Conservation (phyloP, 2,888 invertebrate species). For the Stenoptilia bipunctidactyla region DNA sequence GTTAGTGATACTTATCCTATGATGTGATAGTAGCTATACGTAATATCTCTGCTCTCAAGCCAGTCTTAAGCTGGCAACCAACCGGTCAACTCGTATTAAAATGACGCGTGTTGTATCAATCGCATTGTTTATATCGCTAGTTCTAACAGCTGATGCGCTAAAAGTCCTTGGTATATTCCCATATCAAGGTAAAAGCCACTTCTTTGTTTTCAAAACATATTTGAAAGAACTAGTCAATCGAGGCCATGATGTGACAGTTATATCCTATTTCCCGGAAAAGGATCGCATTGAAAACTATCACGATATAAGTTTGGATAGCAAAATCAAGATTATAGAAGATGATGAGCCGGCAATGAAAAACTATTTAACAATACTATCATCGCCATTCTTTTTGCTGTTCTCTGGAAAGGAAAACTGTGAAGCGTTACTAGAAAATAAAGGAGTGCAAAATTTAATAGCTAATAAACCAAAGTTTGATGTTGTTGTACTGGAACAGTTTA, state of each 20-base stretch:
- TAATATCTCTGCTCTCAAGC: too few relatives aligned
- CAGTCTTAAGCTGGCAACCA: too few relatives aligned
- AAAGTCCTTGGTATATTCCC: constrained; percentile 76
- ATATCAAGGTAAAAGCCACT: constrained; percentile 79
- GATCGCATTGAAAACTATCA: too few relatives aligned
- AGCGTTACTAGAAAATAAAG: constrained; percentile 32
- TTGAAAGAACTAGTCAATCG: constrained; percentile 69
- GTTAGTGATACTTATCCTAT: too few relatives aligned
- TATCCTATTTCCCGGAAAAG: constrained; percentile 73
- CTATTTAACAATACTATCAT: constrained; percentile 24
- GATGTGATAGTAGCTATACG: too few relatives aligned
- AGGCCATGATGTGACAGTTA: constrained; percentile 77
- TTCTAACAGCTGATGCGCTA: constrained; percentile 16
- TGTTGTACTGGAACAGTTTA: constrained; percentile 78
- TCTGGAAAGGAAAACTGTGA: constrained; percentile 39
- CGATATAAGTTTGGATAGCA: constrained; percentile 65
- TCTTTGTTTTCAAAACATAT: constrained; percentile 73
- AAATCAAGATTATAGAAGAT: constrained; percentile 28
- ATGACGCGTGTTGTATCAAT: too few relatives aligned
- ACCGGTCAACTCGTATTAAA: too few relatives aligned
- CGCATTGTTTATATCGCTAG: too few relatives aligned
- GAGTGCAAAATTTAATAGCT: constrained; percentile 44
- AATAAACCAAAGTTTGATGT: constrained; percentile 73
- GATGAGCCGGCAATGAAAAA: constrained; percentile 26
- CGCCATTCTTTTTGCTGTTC: constrained; percentile 24